These are phyloP conservation scores for Leptopilina clavipes DNA, from an alignment of 1,140 invertebrate genomes.

Conservation along the genomic window DNA sequence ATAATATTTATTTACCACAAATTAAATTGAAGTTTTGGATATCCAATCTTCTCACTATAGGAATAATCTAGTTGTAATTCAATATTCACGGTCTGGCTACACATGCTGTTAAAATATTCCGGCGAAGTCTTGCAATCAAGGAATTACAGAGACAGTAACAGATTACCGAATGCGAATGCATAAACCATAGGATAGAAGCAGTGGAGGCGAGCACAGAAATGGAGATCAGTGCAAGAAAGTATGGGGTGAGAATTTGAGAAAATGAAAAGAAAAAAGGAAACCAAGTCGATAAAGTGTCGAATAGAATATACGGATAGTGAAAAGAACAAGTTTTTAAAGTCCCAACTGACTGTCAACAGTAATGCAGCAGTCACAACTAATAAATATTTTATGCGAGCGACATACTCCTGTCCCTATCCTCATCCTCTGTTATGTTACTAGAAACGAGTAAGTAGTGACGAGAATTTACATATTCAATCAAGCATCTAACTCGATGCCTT, in stretches of 20 bases:
- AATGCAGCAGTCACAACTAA: not conserved
- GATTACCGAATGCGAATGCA: constrained; percentile 21
- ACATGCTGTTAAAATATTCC: constrained; percentile 24
- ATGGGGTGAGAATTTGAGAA: not conserved
- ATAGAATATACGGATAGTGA: not conserved
- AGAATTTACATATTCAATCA: constrained; percentile 19
- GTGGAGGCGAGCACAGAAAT: not conserved
- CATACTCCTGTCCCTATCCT: not conserved
- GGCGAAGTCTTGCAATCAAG: constrained; percentile 16
- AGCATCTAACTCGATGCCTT: not conserved
- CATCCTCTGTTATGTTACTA: not conserved
- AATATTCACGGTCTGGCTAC: constrained; percentile 14
- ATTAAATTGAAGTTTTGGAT: constrained; percentile 3
- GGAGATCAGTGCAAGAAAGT: not conserved
- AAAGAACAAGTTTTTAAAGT: not conserved
- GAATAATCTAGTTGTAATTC: constrained; percentile 23
- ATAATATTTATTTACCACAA: constrained; percentile 1
- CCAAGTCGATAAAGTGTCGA: not conserved
- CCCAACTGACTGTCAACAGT: not conserved
- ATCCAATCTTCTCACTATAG: not conserved
- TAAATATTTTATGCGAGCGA: constrained; percentile 14
- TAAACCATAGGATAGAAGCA: constrained; percentile 17
- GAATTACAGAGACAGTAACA: constrained; percentile 30
- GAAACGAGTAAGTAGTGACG: constrained; percentile 13
- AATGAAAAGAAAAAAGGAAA: not conserved